Evolutionary conservation across 2,797 vertebrate species (phyloP), one percentile per base, ranked within the genome.

Genomic region (Anguilla anguilla): DNA sequence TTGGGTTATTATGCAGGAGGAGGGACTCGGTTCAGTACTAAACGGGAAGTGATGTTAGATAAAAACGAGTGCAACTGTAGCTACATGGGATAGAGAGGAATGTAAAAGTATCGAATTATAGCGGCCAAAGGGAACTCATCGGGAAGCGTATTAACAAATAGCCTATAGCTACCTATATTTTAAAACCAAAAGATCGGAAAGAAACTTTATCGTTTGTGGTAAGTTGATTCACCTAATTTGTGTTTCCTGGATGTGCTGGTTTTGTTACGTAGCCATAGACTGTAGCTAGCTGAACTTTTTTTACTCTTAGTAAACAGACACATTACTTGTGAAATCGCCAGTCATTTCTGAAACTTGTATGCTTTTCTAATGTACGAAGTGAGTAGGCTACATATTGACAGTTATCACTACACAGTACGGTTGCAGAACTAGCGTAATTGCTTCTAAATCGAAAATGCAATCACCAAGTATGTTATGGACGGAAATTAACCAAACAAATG

Each of bases 31-130:
- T 55, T 79, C 25, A 79, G 5, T 15, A 46, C 74, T 19, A 35
- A 2, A 94, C 94, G 95, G 95, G 95, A 96, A 95, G 95, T 96
- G 94, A 94, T 94, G 94, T 93, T 90, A 84, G 88, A 88, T 88
- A n/a, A 92, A 91, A 94, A 93, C 91, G 43, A 88, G 88, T 87
- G 87, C 87, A 11, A 88, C 77, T 90, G 72, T 88, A 77, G 43
- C 79, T 82, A 22, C 79, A 25, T 79, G 83, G 84, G 55, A 22
- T 55, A 61, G 77, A 85, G 67, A 64, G 83, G 53, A 43, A 84
- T 67, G 69, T 83, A 67, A 64, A 85, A 88, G 46, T 49, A 82
- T 9, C 46, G 77, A 9, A 53, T 53, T 53, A 13, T 77, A 77
- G 35, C 39, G 9, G 51, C 2, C 0, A 49, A 25, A 82, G 46